These are phyloP conservation scores for Tenthredo mesomela DNA, from an alignment of 2,888 invertebrate species.

Conservation along the genomic window DNA sequence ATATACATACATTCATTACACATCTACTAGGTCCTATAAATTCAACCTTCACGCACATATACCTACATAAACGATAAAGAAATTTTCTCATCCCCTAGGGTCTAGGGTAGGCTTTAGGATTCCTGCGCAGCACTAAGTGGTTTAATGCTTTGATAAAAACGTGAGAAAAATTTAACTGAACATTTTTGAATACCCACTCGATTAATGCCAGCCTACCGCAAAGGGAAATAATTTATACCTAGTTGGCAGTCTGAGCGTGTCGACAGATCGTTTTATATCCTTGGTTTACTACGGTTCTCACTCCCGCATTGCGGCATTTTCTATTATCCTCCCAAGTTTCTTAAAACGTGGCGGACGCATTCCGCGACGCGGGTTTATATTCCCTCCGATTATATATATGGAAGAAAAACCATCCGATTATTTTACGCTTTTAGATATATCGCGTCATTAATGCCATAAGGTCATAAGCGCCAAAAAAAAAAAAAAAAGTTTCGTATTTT, in stretches of 20 bases:
- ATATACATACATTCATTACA: background rate
- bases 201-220: background rate
- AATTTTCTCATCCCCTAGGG: background rate
- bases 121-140: no score
- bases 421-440: background rate
- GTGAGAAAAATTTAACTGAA: background rate
- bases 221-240: slow-evolving; percentile 16
- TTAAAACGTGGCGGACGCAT: slow-evolving; percentile 22
- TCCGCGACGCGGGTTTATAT: slow-evolving; percentile 19
- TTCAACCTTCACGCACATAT: background rate
- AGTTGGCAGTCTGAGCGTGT: slow-evolving; percentile 40
- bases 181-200: background rate
- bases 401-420: background rate
- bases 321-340: slow-evolving; percentile 21
- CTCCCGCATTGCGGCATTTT: slow-evolving; percentile 68
- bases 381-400: background rate
- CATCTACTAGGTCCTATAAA: background rate
- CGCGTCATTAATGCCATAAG: no score
- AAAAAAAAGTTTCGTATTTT: no score
- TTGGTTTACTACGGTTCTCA: slow-evolving; percentile 8
- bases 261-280: slow-evolving; percentile 46
- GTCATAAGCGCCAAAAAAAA: no score
- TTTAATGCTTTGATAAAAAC: background rate
- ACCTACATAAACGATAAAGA: background rate
- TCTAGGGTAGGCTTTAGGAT: background rate